Evolutionary conservation across 2,888 invertebrate genomes (phyloP).

Genomic region (Diaprepes abbreviatus): DNA sequence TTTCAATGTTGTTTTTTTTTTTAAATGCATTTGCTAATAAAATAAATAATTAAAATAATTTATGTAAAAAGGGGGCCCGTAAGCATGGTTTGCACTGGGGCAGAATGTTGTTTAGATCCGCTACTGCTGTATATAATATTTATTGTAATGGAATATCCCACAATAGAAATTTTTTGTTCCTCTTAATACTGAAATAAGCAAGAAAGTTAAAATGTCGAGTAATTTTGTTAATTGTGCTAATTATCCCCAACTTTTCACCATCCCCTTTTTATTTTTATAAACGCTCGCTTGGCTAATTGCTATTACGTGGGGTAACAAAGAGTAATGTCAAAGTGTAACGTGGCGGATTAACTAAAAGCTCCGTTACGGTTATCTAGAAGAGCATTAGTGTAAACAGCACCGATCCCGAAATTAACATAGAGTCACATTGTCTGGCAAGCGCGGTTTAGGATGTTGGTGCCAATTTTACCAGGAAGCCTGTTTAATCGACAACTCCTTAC

Average conservation of each 20-base stretch:
- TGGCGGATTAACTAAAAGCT: conserved; percentile 56
- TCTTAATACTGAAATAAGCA: too few relatives aligned
- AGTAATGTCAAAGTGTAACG: conserved; percentile 53
- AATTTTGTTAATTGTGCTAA: conserved; percentile 10
- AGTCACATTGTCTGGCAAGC: conserved; percentile 45
- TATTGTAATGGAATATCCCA: too few relatives aligned
- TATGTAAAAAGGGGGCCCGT: too few relatives aligned
- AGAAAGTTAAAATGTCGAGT: too few relatives aligned
- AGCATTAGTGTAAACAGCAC: conserved; percentile 54
- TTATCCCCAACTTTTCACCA: conserved; percentile 16
- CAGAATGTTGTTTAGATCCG: too few relatives aligned
- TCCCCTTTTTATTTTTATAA: conserved; percentile 25
- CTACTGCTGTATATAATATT: too few relatives aligned
- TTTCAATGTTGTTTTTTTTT: too few relatives aligned
- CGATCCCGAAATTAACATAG: conserved; percentile 47
- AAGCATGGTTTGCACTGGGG: too few relatives aligned
- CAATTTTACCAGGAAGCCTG: conserved; percentile 26
- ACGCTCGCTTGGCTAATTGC: conserved; percentile 38
- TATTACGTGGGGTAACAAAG: conserved; percentile 37
- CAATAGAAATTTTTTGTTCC: too few relatives aligned
- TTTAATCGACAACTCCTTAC: too few relatives aligned
- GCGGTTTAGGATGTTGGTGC: conserved; percentile 41
- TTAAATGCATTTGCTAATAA: too few relatives aligned
- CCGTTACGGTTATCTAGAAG: conserved; percentile 55
- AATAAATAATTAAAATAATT: too few relatives aligned